These are phyloP conservation scores for Drosophila sechellia DNA, from an alignment of 1,140 invertebrate genomes.

Conservation along the genomic window DNA sequence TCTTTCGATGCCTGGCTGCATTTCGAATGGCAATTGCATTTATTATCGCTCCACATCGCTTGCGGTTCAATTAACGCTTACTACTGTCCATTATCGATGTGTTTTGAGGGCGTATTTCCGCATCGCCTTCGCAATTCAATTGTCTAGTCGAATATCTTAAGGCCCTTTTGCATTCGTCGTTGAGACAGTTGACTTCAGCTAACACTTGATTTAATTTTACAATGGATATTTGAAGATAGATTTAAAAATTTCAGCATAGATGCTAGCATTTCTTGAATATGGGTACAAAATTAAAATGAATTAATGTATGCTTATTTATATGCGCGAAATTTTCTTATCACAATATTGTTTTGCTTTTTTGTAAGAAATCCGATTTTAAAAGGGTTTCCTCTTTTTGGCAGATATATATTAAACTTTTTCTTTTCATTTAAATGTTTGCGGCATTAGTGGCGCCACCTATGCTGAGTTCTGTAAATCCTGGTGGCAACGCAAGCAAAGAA, in stretches of 20 bases:
- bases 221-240: slow-evolving; percentile 6
- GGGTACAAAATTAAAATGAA: too few species aligned
- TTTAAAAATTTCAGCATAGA: not conserved
- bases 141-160: slow-evolving; percentile 62
- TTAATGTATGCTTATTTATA: too few species aligned
- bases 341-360: too few species aligned
- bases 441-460: not conserved
- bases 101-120: slow-evolving; percentile 61
- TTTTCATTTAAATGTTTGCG: not conserved
- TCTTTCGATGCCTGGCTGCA: slow-evolving; percentile 34
- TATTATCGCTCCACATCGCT: slow-evolving; percentile 69
- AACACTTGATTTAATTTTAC: slow-evolving; percentile 28
- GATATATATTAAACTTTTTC: too few species aligned
- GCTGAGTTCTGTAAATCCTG: not conserved
- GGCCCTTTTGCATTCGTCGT: slow-evolving; percentile 43
- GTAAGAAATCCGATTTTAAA: too few species aligned
- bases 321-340: too few species aligned
- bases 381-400: too few species aligned
- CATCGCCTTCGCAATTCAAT: slow-evolving; percentile 61
- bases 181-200: slow-evolving; percentile 23
- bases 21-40: slow-evolving; percentile 69
- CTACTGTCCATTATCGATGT: slow-evolving; percentile 76
- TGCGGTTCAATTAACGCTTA: slow-evolving; percentile 81
- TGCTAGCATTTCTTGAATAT: not conserved
- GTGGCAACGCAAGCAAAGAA: not conserved